Percentiles rank a stretch among this genome's conserved stretches.
Conservation (phyloP, 2,113 vertebrate species). For the Pituophis catenifer region DNA sequence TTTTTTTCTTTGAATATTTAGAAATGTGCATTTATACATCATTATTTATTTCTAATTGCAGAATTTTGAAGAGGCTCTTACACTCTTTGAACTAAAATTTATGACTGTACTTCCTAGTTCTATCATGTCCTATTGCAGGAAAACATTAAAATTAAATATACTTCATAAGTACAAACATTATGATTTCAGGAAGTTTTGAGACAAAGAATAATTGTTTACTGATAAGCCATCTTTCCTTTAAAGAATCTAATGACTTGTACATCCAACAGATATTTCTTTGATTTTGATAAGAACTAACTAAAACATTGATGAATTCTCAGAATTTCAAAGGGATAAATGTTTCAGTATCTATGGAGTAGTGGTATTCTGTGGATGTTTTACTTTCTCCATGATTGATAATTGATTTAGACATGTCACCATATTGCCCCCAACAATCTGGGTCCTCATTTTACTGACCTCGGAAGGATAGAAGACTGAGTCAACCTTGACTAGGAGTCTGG, state of each 20-base stretch:
- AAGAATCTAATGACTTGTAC: background rate
- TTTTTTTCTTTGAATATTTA: background rate
- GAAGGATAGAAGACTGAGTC: background rate
- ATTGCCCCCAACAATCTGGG: background rate
- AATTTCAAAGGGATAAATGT: background rate
- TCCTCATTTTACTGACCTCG: background rate
- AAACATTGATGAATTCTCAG: background rate
- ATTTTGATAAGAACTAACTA: background rate
- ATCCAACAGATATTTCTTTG: background rate
- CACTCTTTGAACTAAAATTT: background rate
- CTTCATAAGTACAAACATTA: background rate
- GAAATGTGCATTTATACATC: background rate
- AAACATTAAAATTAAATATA: background rate
- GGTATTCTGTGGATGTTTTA: background rate
- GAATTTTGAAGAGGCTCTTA: background rate
- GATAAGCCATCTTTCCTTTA: background rate
- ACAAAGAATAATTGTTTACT: background rate
- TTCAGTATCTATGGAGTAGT: background rate
- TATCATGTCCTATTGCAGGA: background rate
- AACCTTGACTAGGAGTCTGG: background rate
- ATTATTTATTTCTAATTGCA: background rate
- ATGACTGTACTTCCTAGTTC: background rate
- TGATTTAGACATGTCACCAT: background rate
- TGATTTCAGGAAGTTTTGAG: background rate
- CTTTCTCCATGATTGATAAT: background rate